Base-by-base conservation (phyloP, 2,113 vertebrate species). In the Zosterops pallidus region DNA sequence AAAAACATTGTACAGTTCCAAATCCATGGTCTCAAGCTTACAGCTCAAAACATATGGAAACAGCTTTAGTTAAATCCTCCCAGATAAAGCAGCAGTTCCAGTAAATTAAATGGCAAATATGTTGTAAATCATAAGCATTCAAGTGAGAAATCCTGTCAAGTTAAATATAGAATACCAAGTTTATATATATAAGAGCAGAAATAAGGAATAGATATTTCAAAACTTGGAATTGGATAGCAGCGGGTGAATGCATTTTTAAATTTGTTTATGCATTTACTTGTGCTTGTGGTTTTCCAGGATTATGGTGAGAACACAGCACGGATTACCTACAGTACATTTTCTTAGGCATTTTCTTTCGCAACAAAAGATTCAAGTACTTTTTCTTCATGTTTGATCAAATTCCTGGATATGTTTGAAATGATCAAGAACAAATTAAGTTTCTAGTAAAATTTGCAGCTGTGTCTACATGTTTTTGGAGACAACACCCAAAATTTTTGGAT, bases 31-130 rank as follows among this genome's bases (percentile, higher is more conserved):
- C 71, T 86, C 56, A 46, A 44, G 85, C 88, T 93, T 88, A 86
- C 75, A 75, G 82, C 75, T 90, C 71, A 83, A 85, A 92, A 86
- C 90, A 80, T 86, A 90, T 35, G 71, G 90, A 86, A 93, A 90
- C 64, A 78, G 88, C 72, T 95, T 96, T 90, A 90, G 72, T 82
- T 86, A 96, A 96, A 90, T 86, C 83, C 26, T 9, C 26, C 25
- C 7, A 15, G 72, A 74, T 92, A 94, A 95, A 96, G 74, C 5
- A 0, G 8, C 55, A 90, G 88, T 85, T 92, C 78, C 1, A 5
- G 68, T 95, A 84, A 89, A 89, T 93, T 82, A 92, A 69, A 86
- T 92, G 60, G 52, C 77, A 93, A 92, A 74, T 81, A 64, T 1
- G 0, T 86, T 68, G 28, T 94, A 93, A 83, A 90, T 94, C 47